Conservation (phyloP, 1,140 invertebrate species). For the Paraescarpia echinospica region DNA sequence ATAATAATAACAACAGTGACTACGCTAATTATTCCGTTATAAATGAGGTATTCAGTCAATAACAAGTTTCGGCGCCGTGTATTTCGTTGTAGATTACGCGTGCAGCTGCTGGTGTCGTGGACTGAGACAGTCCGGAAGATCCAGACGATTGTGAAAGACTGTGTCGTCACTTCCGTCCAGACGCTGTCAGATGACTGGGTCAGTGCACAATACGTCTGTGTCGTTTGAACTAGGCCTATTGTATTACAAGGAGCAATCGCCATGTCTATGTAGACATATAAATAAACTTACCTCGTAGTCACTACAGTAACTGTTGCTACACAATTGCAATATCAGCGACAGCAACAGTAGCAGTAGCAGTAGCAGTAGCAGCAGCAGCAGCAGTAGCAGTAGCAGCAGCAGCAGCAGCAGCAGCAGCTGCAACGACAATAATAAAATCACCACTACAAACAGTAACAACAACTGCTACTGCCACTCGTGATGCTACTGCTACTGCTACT, state of each 20-base stretch:
- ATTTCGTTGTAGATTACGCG: conserved; percentile 13
- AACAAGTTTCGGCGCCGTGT: neutral
- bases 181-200: conserved; percentile 26
- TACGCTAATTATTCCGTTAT: neutral
- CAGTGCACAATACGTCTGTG: neutral
- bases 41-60: neutral
- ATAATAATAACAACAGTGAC: neutral
- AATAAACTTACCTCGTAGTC: neutral
- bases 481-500: too few relatives aligned
- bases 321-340: neutral
- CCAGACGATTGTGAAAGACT: conserved; percentile 2
- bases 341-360: neutral
- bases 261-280: too few relatives aligned
- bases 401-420: neutral
- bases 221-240: too few relatives aligned
- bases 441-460: neutral
- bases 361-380: neutral
- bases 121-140: conserved; percentile 27
- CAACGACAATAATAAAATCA: neutral
- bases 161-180: conserved; percentile 9
- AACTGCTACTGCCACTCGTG: neutral
- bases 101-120: conserved; percentile 29
- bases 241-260: too few relatives aligned
- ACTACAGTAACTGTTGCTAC: neutral
- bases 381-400: neutral